Base-by-base conservation (phyloP, 2,888 invertebrate species). In the Cataglyphis altisquamis region DNA sequence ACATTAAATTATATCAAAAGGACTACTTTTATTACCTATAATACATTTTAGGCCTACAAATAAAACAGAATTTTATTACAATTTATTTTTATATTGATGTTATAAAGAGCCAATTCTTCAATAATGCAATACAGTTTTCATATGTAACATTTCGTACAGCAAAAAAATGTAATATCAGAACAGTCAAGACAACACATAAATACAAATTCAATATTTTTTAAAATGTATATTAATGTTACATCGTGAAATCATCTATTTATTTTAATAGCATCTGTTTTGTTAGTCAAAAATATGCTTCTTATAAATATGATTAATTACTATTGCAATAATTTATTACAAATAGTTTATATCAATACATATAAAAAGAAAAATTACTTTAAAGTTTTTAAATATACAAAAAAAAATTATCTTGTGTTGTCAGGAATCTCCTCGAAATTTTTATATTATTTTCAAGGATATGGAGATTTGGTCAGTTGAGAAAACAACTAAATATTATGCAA, bases 21-120 rank as follows among this genome's bases (percentile, higher is more conserved):
- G 48, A 52, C 0, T 52, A 52, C 4, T 52, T 48, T 52, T 52
- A 18, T n/a, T 52, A 52, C n/a, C 6, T 52, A 2, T 6, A 2
- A n/a, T 66, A 64, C 63, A 75, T 64, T 41, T 21, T 82, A 82
- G 64, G 25, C 10, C 32, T 55, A 82, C 25, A 32, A 72, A 52
- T 75, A 66, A 74, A 82, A 64, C 72, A 21, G 73, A 48, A 60
- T 66, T 62, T 41, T 74, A 36, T 67, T 75, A 68, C 85, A 84
- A 88, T 85, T 90, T 90, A 90, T 91, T 91, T 91, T 91, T 90
- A 78, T 91, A 91, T 90, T 82, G 82, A 89, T 86, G 88, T 86
- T 91, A 84, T 85, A 83, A 82, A 80, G 74, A 72, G 68, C 63
- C 72, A 77, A 82, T 85, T 39, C 12, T 12, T 41, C 63, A 48